phyloP scores from a whole-genome alignment of 1,140 invertebrate genomes.

The Helicorthomorpha holstii region DNA sequence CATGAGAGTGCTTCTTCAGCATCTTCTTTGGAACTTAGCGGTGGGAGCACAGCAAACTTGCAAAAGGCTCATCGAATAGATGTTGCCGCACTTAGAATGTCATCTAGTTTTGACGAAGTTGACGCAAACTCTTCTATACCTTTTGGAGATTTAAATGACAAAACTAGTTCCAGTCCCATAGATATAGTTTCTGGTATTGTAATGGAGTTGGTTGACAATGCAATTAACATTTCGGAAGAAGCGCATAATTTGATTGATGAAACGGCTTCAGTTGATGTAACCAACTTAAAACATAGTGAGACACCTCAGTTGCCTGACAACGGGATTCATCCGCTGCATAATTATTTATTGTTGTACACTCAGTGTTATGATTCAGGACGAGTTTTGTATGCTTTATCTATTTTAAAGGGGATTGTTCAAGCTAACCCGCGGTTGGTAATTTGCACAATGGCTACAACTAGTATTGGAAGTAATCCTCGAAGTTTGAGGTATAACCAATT shows the following conservation, averaged over 20 bases:
- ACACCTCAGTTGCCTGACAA: neutral
- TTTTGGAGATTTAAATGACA: neutral
- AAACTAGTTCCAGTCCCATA: constrained; percentile 12
- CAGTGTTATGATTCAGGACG: constrained; percentile 60
- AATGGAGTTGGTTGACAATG: constrained; percentile 33
- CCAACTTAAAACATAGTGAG: neutral
- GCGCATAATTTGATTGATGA: constrained; percentile 21
- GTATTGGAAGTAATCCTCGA: constrained; percentile 32
- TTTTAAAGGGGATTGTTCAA: constrained; percentile 50
- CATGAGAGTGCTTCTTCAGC: constrained; percentile 4
- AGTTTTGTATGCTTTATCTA: constrained; percentile 58
- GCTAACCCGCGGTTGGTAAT: constrained; percentile 55
- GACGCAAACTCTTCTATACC: neutral
- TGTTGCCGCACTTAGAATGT: constrained; percentile 4
- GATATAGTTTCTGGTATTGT: constrained; percentile 36
- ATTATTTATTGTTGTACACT: constrained; percentile 63
- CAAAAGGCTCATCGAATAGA: constrained; percentile 11
- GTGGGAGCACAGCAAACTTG: constrained; percentile 10
- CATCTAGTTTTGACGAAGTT: constrained; percentile 14
- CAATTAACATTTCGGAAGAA: constrained; percentile 22
- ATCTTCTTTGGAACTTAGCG: neutral
- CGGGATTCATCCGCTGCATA: constrained; percentile 53
- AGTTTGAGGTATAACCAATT: constrained; percentile 29
- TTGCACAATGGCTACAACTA: constrained; percentile 48
- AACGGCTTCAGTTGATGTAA: constrained; percentile 15